Evolutionary conservation across 2,888 invertebrate species (phyloP), one percentile per base, ranked within the genome.

Genomic region (Stomorhina lunata): DNA sequence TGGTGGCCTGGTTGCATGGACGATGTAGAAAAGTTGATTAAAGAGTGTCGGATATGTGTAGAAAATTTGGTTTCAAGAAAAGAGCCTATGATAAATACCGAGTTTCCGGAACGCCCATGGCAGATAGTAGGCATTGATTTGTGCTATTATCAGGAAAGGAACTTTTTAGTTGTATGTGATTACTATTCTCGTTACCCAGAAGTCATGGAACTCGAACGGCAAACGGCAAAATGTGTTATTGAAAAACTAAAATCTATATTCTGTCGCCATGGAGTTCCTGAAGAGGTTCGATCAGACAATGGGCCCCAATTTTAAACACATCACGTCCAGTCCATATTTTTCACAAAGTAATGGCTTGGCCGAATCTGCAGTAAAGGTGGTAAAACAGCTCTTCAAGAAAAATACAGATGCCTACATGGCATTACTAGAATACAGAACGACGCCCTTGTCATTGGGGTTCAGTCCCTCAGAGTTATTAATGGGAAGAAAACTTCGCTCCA

Each of bases 381-480:
- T 59, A 25, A 71, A 71, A 59, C 17, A 6, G 25, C 34, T 71
- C 6, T 59, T 71, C 10, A 71, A 48, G n/a, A 71, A 71, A 59
- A 59, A 32, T 9, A 25, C 34, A 7, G 34, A 71, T 48, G 48
- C 59, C 27, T 10, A 71, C 27, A 48, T 48, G 27, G 48, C 37
- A 25, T 48, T 59, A 32, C 20, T 59, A 0, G 43, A 57, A 15
- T 55, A 69, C 22, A 55, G 69, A 7, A 40, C 69, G 20, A 57
- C 72, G 7, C 72, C 68, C 25, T 45, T 80, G 40, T 53, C 55
- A 29, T 80, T 63, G 9, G 72, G 80, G 40, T 80, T 76, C 34
- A 76, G 72, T 4, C 59, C 63, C 7, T 71, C 80, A 9, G 80
- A 80, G 15, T 40, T 83, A 57, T 61, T 83, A 63, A 53, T 80